Conservation (phyloP, 2,888 invertebrate genomes). For the Prostheceraeus crozeri region DNA sequence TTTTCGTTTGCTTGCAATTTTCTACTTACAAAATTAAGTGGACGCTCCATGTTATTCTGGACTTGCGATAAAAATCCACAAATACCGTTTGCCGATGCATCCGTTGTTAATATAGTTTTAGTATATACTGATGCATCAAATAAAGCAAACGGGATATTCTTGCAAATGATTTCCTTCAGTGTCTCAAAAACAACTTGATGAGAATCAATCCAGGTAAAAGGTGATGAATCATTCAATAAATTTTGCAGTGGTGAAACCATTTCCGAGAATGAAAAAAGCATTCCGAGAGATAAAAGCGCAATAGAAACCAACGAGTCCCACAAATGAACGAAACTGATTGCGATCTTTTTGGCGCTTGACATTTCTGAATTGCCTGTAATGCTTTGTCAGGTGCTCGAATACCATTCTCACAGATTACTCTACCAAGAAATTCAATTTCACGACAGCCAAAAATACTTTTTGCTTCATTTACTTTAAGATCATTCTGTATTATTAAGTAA, state of each 20-base stretch:
- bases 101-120: constrained; percentile 22
- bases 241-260: too few species aligned
- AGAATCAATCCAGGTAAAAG: constrained; percentile 16
- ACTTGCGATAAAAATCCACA: constrained; percentile 15
- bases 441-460: constrained; percentile 17
- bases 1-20: constrained; percentile 26
- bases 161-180: constrained; percentile 21
- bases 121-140: constrained; percentile 12
- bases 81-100: constrained; percentile 24
- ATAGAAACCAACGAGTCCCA: constrained; percentile 26
- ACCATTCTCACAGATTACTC: too few species aligned
- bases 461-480: constrained; percentile 1
- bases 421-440: constrained; percentile 22
- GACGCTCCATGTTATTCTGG: constrained; percentile 21
- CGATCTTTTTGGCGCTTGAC: constrained; percentile 28
- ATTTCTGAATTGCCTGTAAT: too few species aligned
- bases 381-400: too few species aligned
- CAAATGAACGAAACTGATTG: constrained; percentile 19
- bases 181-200: constrained; percentile 21
- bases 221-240: constrained; percentile 17
- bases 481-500: too few species aligned
- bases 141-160: constrained; percentile 6
- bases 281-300: too few species aligned
- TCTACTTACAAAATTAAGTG: constrained; percentile 11
- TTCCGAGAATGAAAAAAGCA: too few species aligned